A percentile compares a stretch with the other conserved stretches of the same genome.
Conservation (phyloP, 1,140 invertebrate genomes). For the Metopolophium dirhodum region DNA sequence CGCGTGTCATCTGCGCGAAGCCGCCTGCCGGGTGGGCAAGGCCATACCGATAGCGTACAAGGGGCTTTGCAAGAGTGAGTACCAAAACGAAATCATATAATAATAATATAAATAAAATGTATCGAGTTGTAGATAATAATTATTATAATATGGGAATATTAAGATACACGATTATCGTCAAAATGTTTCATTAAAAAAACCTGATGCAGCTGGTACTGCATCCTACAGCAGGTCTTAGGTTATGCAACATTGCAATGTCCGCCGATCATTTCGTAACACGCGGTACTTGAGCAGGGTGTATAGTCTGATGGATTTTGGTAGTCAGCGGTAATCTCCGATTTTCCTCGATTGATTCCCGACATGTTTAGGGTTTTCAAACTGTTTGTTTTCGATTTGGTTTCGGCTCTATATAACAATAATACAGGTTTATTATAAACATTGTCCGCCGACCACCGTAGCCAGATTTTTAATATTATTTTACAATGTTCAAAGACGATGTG, state of each 20-base stretch:
- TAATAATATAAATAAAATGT: background rate
- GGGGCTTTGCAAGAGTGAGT: conserved; percentile 82
- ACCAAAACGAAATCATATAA: background rate
- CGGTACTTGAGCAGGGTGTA: background rate
- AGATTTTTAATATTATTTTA: too few species aligned
- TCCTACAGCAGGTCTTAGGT: background rate
- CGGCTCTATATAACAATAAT: too few species aligned
- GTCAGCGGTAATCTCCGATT: background rate
- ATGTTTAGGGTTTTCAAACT: background rate
- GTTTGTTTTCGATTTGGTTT: background rate
- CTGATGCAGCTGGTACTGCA: background rate
- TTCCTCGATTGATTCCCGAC: background rate
- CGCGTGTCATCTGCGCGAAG: conserved; percentile 82
- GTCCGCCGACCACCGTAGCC: too few species aligned
- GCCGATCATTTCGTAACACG: background rate
- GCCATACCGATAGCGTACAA: conserved; percentile 85
- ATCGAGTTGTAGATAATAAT: background rate
- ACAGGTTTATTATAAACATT: too few species aligned
- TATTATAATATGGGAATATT: background rate
- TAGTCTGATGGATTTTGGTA: background rate
- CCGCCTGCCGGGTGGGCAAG: conserved; percentile 80
- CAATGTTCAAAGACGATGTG: background rate
- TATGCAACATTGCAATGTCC: background rate
- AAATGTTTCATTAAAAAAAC: background rate
- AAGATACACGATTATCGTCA: background rate